Evolutionary conservation across 2,113 vertebrate species (phyloP).

Genomic region (Neolamprologus longior): DNA sequence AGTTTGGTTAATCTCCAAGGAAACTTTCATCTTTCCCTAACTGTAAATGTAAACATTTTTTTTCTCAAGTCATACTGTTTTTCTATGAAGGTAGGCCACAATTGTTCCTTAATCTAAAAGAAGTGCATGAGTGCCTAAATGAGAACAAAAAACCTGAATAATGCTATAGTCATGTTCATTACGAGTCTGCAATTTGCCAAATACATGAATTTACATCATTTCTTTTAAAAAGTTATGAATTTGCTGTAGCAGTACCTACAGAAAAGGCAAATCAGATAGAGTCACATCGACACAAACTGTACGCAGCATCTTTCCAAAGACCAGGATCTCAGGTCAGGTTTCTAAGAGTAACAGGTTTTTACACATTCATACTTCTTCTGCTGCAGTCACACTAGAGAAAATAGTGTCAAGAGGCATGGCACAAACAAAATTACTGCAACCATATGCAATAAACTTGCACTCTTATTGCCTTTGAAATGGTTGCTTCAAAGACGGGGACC

Average conservation of each 20-base stretch:
- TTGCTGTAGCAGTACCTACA: not conserved
- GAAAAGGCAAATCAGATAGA: not conserved
- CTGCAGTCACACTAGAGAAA: not conserved
- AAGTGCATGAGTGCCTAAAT: not conserved
- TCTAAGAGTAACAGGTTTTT: not conserved
- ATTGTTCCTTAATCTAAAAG: not conserved
- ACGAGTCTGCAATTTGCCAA: not conserved
- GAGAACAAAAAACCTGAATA: not conserved
- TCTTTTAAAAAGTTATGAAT: not conserved
- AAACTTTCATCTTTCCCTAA: not conserved
- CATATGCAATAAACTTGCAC: not conserved
- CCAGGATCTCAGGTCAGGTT: not conserved
- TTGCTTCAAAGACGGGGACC: not conserved
- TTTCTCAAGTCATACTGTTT: not conserved
- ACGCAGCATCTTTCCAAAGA: not conserved
- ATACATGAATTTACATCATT: not conserved
- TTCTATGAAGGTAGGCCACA: not conserved
- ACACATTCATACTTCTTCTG: not conserved
- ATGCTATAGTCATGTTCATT: not conserved
- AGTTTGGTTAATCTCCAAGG: not conserved
- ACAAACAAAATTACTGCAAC: not conserved
- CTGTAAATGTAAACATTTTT: not conserved
- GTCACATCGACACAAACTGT: not conserved
- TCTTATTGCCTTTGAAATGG: not conserved
- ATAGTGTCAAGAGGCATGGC: not conserved